Evolutionary conservation across 2,888 invertebrate species (phyloP).

Genomic region (Ypsolopha sequella): DNA sequence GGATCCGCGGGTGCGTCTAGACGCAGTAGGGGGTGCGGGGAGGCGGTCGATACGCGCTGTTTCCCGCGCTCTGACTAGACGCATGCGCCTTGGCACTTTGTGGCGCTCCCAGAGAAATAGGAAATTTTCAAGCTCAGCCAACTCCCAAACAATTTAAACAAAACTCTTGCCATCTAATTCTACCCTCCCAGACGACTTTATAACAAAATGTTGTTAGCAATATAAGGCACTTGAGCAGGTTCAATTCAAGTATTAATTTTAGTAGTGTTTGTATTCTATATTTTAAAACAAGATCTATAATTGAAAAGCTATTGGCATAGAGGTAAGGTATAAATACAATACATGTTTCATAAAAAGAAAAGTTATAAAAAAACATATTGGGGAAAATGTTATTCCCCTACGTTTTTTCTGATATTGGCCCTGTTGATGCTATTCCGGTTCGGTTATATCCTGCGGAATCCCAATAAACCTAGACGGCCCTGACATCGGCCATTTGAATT

Average conservation of each 20-base stretch:
- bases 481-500: conserved; percentile 27
- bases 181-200: background rate
- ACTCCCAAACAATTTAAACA: conserved; percentile 10
- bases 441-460: conserved; percentile 15
- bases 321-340: too few relatives aligned
- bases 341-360: too few relatives aligned
- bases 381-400: background rate
- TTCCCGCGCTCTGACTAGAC: conserved; percentile 60
- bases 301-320: too few relatives aligned
- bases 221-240: background rate
- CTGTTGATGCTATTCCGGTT: background rate
- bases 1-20: conserved; percentile 62
- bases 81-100: conserved; percentile 53
- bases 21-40: conserved; percentile 49
- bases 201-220: background rate
- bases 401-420: background rate
- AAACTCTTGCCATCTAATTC: background rate
- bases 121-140: conserved; percentile 19
- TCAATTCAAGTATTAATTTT: too few relatives aligned
- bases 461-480: conserved; percentile 24
- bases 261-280: too few relatives aligned
- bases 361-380: background rate
- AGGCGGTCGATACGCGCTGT: conserved; percentile 64
- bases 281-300: too few relatives aligned
- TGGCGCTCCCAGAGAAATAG: conserved; percentile 29